phyloP scores from a whole-genome alignment of 2,113 vertebrate species.

The Taurulus bubalis region DNA sequence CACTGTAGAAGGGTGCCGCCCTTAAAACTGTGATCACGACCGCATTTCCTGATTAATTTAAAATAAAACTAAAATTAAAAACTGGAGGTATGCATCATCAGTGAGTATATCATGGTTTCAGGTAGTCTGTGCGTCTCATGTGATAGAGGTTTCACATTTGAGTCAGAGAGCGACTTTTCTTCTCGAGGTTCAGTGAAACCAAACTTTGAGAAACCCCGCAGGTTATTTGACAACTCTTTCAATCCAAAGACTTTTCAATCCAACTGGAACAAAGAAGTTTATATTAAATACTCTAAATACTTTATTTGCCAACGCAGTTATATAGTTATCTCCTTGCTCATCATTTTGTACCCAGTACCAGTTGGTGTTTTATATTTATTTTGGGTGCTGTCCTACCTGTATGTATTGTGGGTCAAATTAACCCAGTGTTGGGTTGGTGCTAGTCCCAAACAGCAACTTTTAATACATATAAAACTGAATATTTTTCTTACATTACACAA shows the following conservation, averaged over 20 bases:
- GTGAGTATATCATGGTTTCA: slow-evolving; percentile 41
- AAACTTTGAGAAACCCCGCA: not conserved
- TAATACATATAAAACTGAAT: not conserved
- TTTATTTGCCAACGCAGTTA: not conserved
- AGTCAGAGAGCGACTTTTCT: slow-evolving; percentile 14
- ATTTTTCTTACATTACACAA: not conserved
- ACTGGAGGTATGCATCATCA: not conserved
- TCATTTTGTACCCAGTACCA: not conserved
- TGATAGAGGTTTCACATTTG: slow-evolving; percentile 8
- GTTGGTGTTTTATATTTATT: too few relatives aligned
- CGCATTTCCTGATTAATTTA: slow-evolving; percentile 28
- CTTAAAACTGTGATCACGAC: slow-evolving; percentile 6
- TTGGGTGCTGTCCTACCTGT: not conserved
- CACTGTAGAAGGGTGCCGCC: not conserved
- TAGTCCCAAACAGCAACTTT: too few relatives aligned
- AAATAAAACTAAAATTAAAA: too few relatives aligned
- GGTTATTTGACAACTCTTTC: not conserved
- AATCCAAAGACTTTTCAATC: not conserved
- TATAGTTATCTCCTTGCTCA: not conserved
- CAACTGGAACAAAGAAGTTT: not conserved
- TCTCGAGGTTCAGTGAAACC: slow-evolving; percentile 3
- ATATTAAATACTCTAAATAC: too few relatives aligned
- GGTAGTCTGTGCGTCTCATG: not conserved
- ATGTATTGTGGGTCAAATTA: not conserved
- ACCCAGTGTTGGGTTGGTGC: not conserved